A percentile compares a stretch with the other conserved stretches of the same genome.
phyloP scores from a whole-genome alignment of 1,140 invertebrate genomes.

The Hyles euphorbiae region DNA sequence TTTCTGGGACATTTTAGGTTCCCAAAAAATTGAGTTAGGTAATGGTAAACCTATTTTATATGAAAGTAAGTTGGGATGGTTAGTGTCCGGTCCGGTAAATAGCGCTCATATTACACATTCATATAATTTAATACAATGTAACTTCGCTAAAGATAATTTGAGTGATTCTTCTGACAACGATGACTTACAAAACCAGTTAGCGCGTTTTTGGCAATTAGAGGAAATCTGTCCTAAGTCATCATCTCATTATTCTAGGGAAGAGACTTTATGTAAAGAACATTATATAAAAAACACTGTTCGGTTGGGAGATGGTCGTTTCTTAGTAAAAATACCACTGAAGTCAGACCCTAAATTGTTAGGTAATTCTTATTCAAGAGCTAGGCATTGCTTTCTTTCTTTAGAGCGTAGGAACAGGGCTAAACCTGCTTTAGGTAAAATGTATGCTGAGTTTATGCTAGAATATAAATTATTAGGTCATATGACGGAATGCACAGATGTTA shows the following conservation, averaged over 20 bases:
- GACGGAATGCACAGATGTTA: conserved; percentile 2
- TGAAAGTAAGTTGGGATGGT: conserved; percentile 23
- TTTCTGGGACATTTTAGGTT: conserved; percentile 24
- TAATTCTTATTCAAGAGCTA: conserved; percentile 16
- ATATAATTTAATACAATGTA: conserved; percentile 12
- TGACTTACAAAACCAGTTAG: conserved; percentile 15
- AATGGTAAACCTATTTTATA: conserved; percentile 15
- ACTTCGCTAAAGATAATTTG: conserved; percentile 10
- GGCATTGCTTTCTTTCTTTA: conserved; percentile 21
- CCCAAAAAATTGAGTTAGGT: conserved; percentile 20
- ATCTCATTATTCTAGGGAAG: conserved; percentile 15
- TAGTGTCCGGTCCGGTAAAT: conserved; percentile 21
- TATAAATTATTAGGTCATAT: conserved; percentile 19
- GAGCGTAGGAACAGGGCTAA: conserved; percentile 16
- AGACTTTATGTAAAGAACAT: conserved; percentile 22
- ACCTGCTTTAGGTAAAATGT: conserved; percentile 14
- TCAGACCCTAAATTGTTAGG: conserved; percentile 13
- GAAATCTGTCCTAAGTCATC: conserved; percentile 22
- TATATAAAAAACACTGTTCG: conserved; percentile 24
- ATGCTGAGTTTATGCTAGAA: conserved; percentile 25
- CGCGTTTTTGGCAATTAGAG: conserved; percentile 23
- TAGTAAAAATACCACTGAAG: conserved; percentile 26
- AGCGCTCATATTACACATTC: conserved; percentile 1
- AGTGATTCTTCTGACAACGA: conserved; percentile 9
- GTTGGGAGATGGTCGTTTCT: conserved; percentile 18